phyloP scores from a whole-genome alignment of 2,888 invertebrate genomes.

The Chrysolina americana region DNA sequence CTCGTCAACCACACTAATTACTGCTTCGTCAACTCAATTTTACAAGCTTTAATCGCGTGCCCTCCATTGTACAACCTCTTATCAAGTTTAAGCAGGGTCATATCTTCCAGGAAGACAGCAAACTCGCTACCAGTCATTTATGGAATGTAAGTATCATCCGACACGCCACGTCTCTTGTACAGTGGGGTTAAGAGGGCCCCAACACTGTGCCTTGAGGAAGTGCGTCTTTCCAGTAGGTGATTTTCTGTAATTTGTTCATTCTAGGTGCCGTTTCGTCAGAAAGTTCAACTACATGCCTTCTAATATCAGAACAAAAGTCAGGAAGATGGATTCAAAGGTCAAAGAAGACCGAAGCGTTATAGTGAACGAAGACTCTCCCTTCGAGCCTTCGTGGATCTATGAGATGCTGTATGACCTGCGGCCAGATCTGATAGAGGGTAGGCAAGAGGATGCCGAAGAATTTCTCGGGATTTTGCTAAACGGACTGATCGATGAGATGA shows the following conservation, averaged over 20 bases:
- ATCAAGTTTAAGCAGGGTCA: constrained; percentile 81
- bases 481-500: constrained; percentile 96
- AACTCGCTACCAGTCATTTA: constrained; percentile 88
- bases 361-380: constrained; percentile 82
- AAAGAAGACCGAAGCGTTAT: constrained; percentile 63
- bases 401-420: constrained; percentile 86
- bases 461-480: constrained; percentile 94
- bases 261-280: constrained; percentile 83
- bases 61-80: constrained; percentile 96
- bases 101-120: constrained; percentile 70
- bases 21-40: constrained; percentile 96
- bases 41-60: constrained; percentile 94
- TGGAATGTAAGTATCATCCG: constrained; percentile 85
- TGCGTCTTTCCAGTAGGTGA: too few relatives aligned
- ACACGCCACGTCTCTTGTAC: too few relatives aligned
- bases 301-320: constrained; percentile 69
- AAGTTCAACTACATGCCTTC: constrained; percentile 82
- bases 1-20: constrained; percentile 95
- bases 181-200: background rate
- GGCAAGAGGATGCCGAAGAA: constrained; percentile 98
- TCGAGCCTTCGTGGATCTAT: constrained; percentile 90
- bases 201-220: background rate
- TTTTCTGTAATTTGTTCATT: background rate
- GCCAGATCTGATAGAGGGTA: constrained; percentile 85
- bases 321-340: constrained; percentile 65